Evolutionary conservation across 1,140 invertebrate genomes (phyloP), one percentile per base, ranked within the genome.

Genomic region (Drosophila virilis): DNA sequence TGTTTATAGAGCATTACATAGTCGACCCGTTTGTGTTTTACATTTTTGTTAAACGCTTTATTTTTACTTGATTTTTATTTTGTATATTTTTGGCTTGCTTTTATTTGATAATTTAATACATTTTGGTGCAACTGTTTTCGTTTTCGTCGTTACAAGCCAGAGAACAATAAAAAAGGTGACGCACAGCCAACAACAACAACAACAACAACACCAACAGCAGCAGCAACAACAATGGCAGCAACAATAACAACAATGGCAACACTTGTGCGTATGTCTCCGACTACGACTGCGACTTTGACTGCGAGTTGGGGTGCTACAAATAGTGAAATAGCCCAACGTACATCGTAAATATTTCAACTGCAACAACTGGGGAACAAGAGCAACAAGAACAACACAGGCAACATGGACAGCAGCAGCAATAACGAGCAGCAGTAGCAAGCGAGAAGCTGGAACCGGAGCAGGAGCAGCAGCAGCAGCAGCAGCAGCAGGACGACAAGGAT

Each of bases 321-420:
- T 86, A 86, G 83, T 86, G 83, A 72, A 86, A 86, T 89, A 86
- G 83, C 86, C 84, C 84, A 88, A 84, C 84, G 84, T 88, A 89
- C 80, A 79, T 89, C 84, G 84, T 89, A 88, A 88, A 88, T 89
- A 88, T 88, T 88, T 88, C 84, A 88, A 89, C 80, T 88, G 84
- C 84, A 88, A 88, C 84, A 88, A 89, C 84, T 79, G 77, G 77
- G 68, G 68, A 84, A 57, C 66, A 75, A 57, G 80, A 68, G 54
- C 52, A 72, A 62, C 45, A 66, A 54, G 40, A 69, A 55, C 52
- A 70, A 58, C 68, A 78, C 2, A n/a, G 8, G 74, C 78, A 81
- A 60, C 82, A 81, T 73, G 69, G 68, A 78, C 80, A 70, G 58
- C 81, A 86, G 81, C 75, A 82, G 78, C 77, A 86, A 84, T 86